Evolutionary conservation across 23 tunicate genomes (phyloP).

Genomic region (Trididemnum clinides): DNA sequence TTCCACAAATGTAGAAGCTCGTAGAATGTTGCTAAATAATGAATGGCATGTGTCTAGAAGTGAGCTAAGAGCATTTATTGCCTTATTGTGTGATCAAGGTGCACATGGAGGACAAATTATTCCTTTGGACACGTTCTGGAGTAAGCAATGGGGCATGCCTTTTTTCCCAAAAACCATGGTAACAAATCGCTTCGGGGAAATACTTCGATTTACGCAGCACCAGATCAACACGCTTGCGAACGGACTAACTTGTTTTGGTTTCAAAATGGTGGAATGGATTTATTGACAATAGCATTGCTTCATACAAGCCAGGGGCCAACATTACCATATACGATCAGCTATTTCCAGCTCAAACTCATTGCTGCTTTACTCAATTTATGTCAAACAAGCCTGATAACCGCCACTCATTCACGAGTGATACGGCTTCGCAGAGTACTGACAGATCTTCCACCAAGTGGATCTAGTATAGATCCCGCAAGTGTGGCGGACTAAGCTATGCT

Average conservation of each 20-base stretch:
- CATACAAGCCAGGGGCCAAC: not conserved
- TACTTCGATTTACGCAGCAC: conserved; percentile 4
- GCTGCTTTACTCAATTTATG: not conserved
- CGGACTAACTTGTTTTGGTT: not conserved
- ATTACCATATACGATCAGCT: not conserved
- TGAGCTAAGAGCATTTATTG: not conserved
- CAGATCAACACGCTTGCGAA: conserved; percentile 7
- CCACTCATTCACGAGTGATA: no score
- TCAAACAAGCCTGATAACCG: no score
- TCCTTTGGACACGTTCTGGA: not conserved
- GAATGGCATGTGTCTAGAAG: not conserved
- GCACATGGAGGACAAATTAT: conserved; percentile 3
- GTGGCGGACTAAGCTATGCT: no score
- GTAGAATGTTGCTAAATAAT: not conserved
- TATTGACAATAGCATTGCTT: not conserved
- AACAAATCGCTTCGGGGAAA: not conserved
- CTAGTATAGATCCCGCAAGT: no score
- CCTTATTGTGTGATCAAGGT: not conserved
- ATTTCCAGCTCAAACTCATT: conserved; percentile 9
- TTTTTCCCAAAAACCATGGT: not conserved
- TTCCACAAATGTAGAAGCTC: no score
- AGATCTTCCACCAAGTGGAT: no score
- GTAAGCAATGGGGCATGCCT: not conserved
- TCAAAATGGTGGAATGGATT: not conserved
- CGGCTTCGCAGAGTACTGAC: no score